A percentile compares a stretch with the other conserved stretches of the same genome.
phyloP scores from a whole-genome alignment of 92 coral and sea anemone genomes.

The Zoanthus sociatus region DNA sequence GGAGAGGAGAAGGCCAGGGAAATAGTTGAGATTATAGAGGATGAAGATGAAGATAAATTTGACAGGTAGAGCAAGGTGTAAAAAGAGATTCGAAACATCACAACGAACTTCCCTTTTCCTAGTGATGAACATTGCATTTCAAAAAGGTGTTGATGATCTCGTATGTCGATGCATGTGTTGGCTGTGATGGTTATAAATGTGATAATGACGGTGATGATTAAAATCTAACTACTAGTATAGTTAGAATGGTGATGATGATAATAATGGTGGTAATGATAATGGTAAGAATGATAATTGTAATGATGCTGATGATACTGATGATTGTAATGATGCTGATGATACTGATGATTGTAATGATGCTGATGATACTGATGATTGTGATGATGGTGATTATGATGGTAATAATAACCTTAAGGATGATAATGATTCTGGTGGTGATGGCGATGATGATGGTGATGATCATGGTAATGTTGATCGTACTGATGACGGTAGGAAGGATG shows the following conservation, averaged over 20 bases:
- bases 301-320: too few species aligned
- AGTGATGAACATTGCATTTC: background rate
- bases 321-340: background rate
- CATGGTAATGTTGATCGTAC: too few species aligned
- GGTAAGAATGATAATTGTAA: too few species aligned
- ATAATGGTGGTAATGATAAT: too few species aligned
- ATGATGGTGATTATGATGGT: background rate
- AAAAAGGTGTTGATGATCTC: background rate
- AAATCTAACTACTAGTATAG: too few species aligned
- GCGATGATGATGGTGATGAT: background rate
- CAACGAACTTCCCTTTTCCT: background rate
- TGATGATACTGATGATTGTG: too few species aligned
- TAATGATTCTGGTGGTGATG: background rate
- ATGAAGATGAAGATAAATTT: background rate
- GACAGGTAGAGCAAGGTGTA: background rate
- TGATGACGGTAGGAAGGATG: too few species aligned
- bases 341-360: too few species aligned
- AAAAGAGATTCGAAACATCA: background rate
- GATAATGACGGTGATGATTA: background rate
- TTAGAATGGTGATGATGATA: too few species aligned
- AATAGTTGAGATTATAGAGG: slow-evolving; percentile 34
- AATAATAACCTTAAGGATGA: background rate
- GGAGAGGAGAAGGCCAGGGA: slow-evolving; percentile 64
- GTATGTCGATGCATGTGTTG: background rate
- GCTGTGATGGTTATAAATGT: background rate